These are phyloP conservation scores for Macrosiphum euphorbiae DNA, from an alignment of 2,888 invertebrate genomes.

Conservation along the genomic window DNA sequence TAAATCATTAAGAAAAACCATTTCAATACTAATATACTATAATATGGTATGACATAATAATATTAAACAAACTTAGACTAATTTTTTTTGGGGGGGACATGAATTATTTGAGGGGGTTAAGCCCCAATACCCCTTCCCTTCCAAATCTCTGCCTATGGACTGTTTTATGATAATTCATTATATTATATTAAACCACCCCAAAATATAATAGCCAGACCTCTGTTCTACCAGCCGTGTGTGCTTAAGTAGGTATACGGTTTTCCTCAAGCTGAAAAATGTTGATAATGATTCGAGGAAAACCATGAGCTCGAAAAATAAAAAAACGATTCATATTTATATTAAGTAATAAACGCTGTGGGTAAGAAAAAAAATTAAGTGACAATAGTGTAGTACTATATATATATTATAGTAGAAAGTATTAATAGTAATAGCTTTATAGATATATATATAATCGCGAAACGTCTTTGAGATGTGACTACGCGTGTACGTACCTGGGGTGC, in stretches of 20 bases:
- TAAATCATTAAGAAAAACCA: neutral
- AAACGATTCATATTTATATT: neutral
- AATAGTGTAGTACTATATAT: neutral
- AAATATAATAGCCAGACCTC: neutral
- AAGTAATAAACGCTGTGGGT: neutral
- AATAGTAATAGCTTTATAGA: neutral
- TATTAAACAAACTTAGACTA: neutral
- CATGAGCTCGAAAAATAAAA: neutral
- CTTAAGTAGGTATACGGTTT: conserved; percentile 18
- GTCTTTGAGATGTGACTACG: neutral
- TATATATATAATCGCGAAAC: neutral
- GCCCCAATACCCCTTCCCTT: neutral
- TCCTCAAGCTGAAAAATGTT: conserved; percentile 49
- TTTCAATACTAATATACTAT: neutral
- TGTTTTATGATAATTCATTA: neutral
- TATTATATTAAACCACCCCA: neutral
- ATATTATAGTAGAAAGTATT: neutral
- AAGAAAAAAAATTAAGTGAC: neutral
- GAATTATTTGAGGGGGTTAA: neutral
- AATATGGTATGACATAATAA: neutral
- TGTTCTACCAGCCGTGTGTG: neutral
- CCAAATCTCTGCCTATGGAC: neutral
- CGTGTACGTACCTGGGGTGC: neutral
- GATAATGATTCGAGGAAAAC: conserved; percentile 57
- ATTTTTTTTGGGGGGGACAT: neutral